phyloP scores from a whole-genome alignment of 1,140 invertebrate species.

The Drosophila sucinea region DNA sequence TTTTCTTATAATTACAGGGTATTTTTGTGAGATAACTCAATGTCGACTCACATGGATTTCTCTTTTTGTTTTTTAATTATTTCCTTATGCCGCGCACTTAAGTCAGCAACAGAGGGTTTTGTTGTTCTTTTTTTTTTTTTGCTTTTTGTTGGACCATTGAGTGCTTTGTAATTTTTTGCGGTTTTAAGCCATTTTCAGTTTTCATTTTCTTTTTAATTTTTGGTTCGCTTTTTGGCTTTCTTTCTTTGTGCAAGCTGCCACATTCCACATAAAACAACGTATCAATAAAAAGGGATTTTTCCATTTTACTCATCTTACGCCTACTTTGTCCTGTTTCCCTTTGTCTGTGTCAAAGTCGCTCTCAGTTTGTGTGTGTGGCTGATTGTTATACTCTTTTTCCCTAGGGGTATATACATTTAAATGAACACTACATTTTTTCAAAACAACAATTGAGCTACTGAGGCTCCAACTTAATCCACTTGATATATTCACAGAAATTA shows the following conservation, averaged over 20 bases:
- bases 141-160: constrained; percentile 40
- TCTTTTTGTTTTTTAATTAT: constrained; percentile 72
- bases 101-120: constrained; percentile 30
- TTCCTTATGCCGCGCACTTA: constrained; percentile 71
- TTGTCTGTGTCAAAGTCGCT: constrained; percentile 10
- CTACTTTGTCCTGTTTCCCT: constrained; percentile 20
- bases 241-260: constrained; percentile 16
- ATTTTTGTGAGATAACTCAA: too few relatives aligned
- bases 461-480: too few relatives aligned
- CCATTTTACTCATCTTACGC: not conserved
- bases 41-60: too few relatives aligned
- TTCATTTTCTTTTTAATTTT: not conserved
- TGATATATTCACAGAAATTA: too few relatives aligned
- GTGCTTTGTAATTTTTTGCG: constrained; percentile 77
- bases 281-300: constrained; percentile 70
- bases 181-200: constrained; percentile 66
- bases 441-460: too few relatives aligned
- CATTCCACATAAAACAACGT: constrained; percentile 54
- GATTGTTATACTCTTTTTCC: not conserved
- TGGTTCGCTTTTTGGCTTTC: not conserved
- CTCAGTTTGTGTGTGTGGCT: constrained; percentile 8
- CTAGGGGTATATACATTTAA: too few relatives aligned
- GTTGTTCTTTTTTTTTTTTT: constrained; percentile 8
- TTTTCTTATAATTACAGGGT: too few relatives aligned
- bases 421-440: too few relatives aligned